Evolutionary conservation across 1,140 invertebrate species (phyloP).

Genomic region (Mya arenaria): DNA sequence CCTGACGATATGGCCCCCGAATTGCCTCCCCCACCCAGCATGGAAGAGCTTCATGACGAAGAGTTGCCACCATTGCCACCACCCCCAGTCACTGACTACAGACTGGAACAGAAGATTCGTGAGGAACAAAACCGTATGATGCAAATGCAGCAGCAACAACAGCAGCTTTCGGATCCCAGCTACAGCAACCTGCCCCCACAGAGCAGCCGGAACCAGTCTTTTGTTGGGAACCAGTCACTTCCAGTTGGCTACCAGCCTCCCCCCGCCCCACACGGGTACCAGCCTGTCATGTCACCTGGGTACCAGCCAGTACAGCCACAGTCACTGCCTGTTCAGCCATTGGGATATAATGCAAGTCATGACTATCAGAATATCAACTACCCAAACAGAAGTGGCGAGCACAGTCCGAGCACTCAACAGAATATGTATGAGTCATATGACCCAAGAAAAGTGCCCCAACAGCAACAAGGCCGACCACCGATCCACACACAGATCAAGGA

Average conservation of each 20-base stretch:
- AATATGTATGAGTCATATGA: constrained; percentile 69
- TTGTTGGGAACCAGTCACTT: constrained; percentile 43
- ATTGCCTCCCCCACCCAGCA: constrained; percentile 70
- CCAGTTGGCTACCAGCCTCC: constrained; percentile 39
- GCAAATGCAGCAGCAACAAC: constrained; percentile 56
- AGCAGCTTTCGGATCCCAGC: constrained; percentile 49
- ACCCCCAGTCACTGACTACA: constrained; percentile 67
- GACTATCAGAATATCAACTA: constrained; percentile 76
- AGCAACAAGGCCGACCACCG: constrained; percentile 26
- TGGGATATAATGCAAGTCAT: constrained; percentile 62
- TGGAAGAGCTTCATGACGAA: constrained; percentile 66
- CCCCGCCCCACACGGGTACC: neutral
- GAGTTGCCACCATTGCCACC: constrained; percentile 74
- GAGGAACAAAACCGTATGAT: constrained; percentile 67
- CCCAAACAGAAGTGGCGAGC: constrained; percentile 52
- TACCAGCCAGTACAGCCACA: constrained; percentile 56
- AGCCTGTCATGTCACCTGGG: constrained; percentile 13
- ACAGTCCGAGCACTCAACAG: constrained; percentile 61
- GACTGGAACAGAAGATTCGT: constrained; percentile 65
- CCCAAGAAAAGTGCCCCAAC: constrained; percentile 40
- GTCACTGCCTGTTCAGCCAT: constrained; percentile 50
- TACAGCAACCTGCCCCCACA: constrained; percentile 49
- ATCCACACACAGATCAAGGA: constrained; percentile 58
- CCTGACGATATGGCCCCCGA: constrained; percentile 69
- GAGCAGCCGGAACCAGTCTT: constrained; percentile 33